Evolutionary conservation across 2,113 vertebrate genomes (phyloP).

Genomic region (Chloebia gouldiae): DNA sequence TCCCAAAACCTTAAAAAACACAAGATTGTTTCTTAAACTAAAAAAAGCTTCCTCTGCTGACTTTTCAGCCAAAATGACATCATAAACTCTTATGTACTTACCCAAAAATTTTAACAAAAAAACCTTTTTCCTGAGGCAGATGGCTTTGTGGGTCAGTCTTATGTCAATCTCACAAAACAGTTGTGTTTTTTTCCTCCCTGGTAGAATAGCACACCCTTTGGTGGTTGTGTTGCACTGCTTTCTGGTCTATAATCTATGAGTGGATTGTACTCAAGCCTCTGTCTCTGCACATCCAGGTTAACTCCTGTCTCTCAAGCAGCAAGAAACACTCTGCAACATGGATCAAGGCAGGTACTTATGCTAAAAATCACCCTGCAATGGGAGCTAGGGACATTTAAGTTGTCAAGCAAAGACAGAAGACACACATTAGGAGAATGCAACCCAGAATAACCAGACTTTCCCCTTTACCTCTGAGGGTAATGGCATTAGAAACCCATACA

Average conservation of each 20-base stretch:
- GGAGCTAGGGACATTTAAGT: slow-evolving; percentile 3
- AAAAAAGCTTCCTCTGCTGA: neutral
- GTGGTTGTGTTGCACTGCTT: neutral
- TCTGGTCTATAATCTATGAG: neutral
- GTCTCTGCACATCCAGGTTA: neutral
- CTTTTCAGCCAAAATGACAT: neutral
- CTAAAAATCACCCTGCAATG: slow-evolving; percentile 33
- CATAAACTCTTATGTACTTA: neutral
- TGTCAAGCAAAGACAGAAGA: slow-evolving; percentile 35
- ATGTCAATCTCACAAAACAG: neutral
- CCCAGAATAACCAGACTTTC: neutral
- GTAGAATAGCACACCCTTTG: neutral
- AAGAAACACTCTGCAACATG: neutral
- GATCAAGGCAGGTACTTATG: slow-evolving; percentile 24
- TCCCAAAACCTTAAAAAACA: neutral
- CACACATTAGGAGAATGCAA: neutral
- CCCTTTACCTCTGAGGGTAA: neutral
- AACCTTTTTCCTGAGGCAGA: neutral
- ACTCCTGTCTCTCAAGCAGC: neutral
- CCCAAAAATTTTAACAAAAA: neutral
- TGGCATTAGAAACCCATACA: slow-evolving; percentile 1
- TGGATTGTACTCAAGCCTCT: neutral
- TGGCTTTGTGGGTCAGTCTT: neutral
- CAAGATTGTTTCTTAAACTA: neutral
- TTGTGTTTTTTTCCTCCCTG: neutral